Base-by-base conservation (phyloP, 2,113 vertebrate species). In the Ciconia stormi region DNA sequence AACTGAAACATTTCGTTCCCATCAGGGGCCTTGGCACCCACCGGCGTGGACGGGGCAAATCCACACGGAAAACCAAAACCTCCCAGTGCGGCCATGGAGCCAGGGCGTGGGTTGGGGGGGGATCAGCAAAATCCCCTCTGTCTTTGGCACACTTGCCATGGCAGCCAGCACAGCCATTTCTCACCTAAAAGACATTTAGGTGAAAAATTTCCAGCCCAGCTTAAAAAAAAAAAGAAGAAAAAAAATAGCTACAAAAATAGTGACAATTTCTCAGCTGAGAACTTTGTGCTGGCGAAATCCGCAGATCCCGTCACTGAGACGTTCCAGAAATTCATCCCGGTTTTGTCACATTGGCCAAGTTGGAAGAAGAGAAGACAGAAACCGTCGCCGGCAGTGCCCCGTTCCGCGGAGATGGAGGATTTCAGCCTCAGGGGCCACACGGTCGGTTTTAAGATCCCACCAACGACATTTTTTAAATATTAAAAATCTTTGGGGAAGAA, bases 1-100 rank as follows among this genome's bases (percentile, higher is more conserved):
- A 96, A 97, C 92, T 84, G 96, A 96, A 96, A 94, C 90, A 34
- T 50, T 87, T 70, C 9, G 0, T 73, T 80, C 83, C 76, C 71
- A 61, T 30, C 3, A 0, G 32, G 66, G 42, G 32, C 32, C 40
- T 65, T 7, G 30, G 42, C 42, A 81, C 40, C 74, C 16, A 0
- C 30, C 2, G 2, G 67, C 16, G 1, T 18, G 61, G 47, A 30
- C 1, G 0, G 36, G 65, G 50, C 12, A 12, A 85, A 93, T 61
- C 55, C 82, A 70, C 55, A 7, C 0, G 3, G 84, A 87, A 80
- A 80, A 53, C 44, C 84, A 77, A 70, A 91, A 62, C 23, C 58
- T 80, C 47, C 74, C 65, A 20, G 46, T 38, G 49, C 8, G 16
- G 73, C 85, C 49, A 3, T 1, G 20, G 67, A 77, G 62, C 22